These are phyloP conservation scores for Hippoglossus stenolepis DNA, from an alignment of 2,113 vertebrate species.

Conservation along the genomic window DNA sequence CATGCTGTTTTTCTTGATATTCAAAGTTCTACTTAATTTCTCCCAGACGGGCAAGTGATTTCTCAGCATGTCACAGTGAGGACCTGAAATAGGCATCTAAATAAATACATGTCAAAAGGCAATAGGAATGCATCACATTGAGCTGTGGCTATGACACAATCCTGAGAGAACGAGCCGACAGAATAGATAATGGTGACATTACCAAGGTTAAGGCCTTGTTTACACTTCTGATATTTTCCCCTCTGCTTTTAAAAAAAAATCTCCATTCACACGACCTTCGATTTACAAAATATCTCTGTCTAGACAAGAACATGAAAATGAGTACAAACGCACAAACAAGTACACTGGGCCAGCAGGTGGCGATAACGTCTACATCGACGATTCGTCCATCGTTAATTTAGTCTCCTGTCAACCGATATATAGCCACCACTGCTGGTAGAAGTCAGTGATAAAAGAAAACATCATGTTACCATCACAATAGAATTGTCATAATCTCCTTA, in stretches of 20 bases:
- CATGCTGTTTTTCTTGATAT: not conserved
- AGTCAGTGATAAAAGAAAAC: no score
- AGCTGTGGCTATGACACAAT: not conserved
- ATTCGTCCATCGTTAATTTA: no score
- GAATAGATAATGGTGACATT: not conserved
- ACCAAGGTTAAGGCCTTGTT: not conserved
- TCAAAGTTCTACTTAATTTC: not conserved
- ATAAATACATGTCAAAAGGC: not conserved
- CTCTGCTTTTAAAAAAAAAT: not conserved
- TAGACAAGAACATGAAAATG: no score
- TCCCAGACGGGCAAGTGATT: not conserved
- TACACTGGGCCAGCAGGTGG: no score
- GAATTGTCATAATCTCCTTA: no score
- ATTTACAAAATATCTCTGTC: no score
- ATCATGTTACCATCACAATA: no score
- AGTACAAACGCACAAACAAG: no score
- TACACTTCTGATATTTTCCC: not conserved
- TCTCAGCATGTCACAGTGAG: not conserved
- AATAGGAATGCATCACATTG: not conserved
- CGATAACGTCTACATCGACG: no score
- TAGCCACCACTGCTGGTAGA: no score
- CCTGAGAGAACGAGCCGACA: not conserved
- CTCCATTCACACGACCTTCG: no score
- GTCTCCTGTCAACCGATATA: no score
- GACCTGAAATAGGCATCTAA: conserved; percentile 1